phyloP scores from a whole-genome alignment of 1,140 invertebrate species.

The Panonychus citri region DNA sequence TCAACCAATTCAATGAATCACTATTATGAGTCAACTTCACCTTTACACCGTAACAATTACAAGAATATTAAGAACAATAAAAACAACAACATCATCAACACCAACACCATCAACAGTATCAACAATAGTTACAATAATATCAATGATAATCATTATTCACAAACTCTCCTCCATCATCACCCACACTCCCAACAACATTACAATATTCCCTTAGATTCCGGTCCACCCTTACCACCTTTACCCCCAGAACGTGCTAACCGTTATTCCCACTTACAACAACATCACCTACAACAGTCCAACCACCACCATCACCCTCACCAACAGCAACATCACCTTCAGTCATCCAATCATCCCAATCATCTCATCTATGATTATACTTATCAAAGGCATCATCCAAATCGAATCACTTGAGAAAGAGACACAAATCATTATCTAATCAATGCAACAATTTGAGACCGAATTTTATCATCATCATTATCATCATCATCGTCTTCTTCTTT shows the following conservation, averaged over 20 bases:
- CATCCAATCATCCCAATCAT: neutral
- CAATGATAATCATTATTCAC: neutral
- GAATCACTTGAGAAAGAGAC: neutral
- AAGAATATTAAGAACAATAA: no score
- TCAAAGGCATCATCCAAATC: neutral
- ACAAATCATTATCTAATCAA: no score
- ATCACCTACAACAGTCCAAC: neutral
- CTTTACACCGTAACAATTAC: neutral
- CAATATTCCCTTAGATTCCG: neutral
- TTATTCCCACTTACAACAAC: neutral
- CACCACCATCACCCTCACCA: neutral
- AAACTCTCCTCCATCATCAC: neutral
- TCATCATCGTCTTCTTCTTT: no score
- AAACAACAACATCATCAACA: no score
- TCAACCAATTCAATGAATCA: neutral
- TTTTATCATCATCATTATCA: no score
- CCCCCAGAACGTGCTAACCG: neutral
- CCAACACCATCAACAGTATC: neutral
- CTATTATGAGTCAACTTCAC: neutral
- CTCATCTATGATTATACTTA: neutral
- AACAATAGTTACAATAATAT: neutral
- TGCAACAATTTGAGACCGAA: no score
- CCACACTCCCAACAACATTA: neutral
- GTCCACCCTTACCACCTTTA: neutral
- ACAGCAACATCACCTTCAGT: neutral